Conservation (phyloP, 2,888 invertebrate genomes). For the Tetragnatha montana region DNA sequence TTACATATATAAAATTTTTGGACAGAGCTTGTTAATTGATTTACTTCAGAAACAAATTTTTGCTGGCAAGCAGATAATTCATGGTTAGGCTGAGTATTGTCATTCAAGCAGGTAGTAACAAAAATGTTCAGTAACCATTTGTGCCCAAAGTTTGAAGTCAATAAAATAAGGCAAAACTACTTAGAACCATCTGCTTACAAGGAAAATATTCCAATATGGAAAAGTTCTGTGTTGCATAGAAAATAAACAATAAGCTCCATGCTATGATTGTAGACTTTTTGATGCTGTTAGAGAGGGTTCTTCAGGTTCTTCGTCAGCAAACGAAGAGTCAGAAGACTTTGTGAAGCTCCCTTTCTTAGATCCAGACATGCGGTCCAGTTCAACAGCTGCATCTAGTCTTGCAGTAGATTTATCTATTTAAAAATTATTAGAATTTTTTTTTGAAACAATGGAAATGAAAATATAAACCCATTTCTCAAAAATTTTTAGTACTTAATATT, state of each 20-base stretch:
- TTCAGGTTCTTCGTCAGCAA: constrained; percentile 45
- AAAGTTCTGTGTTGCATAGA: constrained; percentile 19
- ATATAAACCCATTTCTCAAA: background rate
- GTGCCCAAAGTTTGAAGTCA: background rate
- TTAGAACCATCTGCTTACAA: background rate
- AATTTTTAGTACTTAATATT: no score
- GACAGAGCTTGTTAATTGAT: background rate
- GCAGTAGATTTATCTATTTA: constrained; percentile 58
- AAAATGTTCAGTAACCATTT: background rate
- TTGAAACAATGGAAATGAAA: no score
- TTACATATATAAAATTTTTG: background rate
- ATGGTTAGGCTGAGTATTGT: constrained; percentile 6
- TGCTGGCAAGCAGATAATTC: constrained; percentile 14
- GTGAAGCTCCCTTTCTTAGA: constrained; percentile 45
- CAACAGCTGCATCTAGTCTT: constrained; percentile 71
- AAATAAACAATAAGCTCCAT: constrained; percentile 22
- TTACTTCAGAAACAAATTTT: background rate
- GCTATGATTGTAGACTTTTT: constrained; percentile 33
- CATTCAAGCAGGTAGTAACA: background rate
- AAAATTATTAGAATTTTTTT: background rate
- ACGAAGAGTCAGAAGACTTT: constrained; percentile 25
- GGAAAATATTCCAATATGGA: background rate
- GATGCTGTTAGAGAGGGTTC: background rate
- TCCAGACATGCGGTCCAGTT: constrained; percentile 71
- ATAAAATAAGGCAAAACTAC: constrained; percentile 2